These are phyloP conservation scores for Sphenopsis melanotis DNA, from an alignment of 2,797 vertebrate species.

Conservation along the genomic window DNA sequence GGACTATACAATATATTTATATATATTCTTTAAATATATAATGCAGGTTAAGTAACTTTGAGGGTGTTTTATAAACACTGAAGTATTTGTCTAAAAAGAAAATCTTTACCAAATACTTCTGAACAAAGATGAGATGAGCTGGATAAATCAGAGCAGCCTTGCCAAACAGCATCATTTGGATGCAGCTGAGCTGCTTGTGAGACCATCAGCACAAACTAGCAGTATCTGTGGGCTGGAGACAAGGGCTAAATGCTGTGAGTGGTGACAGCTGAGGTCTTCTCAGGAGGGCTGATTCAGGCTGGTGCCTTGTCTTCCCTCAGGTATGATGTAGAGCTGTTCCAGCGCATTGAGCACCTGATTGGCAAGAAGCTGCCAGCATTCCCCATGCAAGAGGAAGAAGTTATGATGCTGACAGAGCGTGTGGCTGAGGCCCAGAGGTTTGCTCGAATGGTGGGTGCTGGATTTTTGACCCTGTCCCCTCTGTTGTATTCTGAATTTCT, in stretches of 20 bases:
- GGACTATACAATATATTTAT: background rate
- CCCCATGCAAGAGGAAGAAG: conserved; percentile 92
- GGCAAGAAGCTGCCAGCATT: conserved; percentile 95
- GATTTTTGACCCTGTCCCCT: background rate
- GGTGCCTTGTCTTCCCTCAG: conserved; percentile 61
- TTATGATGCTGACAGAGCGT: conserved; percentile 96
- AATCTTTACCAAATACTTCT: background rate
- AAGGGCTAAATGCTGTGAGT: background rate
- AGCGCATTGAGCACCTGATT: conserved; percentile 92
- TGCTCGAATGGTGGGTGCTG: conserved; percentile 84
- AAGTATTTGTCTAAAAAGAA: background rate
- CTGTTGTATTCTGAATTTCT: background rate
- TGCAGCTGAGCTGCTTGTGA: background rate
- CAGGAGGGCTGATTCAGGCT: background rate
- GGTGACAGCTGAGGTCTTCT: background rate
- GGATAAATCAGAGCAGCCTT: background rate
- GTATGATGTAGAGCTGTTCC: conserved; percentile 96
- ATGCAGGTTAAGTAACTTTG: background rate
- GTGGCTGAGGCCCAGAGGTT: conserved; percentile 94
- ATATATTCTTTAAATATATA: background rate
- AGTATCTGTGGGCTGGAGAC: background rate
- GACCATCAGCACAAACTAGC: background rate
- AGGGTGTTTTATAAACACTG: background rate
- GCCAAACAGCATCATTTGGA: background rate
- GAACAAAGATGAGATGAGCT: background rate